Conservation (phyloP, 2,797 vertebrate genomes). For the Vipera latastei region DNA sequence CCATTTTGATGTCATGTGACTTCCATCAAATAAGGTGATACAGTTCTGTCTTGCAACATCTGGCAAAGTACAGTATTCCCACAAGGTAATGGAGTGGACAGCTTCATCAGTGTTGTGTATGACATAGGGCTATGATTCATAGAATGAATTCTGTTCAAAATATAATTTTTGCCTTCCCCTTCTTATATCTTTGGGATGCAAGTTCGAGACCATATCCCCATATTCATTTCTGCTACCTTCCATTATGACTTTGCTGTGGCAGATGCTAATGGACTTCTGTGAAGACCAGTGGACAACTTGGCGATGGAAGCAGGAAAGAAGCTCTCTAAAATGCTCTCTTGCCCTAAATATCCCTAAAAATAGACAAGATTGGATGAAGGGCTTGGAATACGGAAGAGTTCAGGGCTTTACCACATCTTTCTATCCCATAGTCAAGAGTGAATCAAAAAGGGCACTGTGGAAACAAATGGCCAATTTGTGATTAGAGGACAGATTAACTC, state of each 20-base stretch:
- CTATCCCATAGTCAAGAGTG: background rate
- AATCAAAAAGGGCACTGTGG: background rate
- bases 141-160: background rate
- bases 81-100: background rate
- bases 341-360: background rate
- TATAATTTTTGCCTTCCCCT: background rate
- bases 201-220: background rate
- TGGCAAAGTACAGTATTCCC: background rate
- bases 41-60: background rate
- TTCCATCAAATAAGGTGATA: background rate
- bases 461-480: background rate
- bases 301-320: background rate
- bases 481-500: background rate
- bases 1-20: background rate
- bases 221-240: background rate
- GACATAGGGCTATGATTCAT: background rate
- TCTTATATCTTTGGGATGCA: background rate
- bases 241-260: background rate
- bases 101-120: background rate
- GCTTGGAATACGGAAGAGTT: background rate
- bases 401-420: background rate
- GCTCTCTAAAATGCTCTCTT: background rate
- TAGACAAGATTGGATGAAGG: background rate
- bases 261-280: background rate
- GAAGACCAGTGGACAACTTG: background rate